These are phyloP conservation scores for Pammene fasciana DNA, from an alignment of 2,888 invertebrate species.

Conservation along the genomic window DNA sequence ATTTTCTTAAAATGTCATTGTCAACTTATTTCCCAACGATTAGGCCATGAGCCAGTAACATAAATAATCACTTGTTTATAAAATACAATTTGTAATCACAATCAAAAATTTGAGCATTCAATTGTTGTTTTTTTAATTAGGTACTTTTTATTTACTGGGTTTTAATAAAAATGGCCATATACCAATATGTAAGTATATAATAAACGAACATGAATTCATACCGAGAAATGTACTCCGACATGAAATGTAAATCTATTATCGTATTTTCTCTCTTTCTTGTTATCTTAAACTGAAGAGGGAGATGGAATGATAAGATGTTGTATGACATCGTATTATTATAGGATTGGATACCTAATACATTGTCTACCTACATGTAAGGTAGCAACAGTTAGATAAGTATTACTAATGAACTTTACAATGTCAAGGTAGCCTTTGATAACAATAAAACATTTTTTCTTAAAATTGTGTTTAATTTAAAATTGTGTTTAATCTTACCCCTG, in stretches of 20 bases:
- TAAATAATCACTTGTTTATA: slow-evolving; percentile 8
- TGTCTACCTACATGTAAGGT: slow-evolving; percentile 25
- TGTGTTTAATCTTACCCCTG: not conserved
- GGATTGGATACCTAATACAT: not conserved
- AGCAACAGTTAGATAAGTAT: slow-evolving; percentile 53
- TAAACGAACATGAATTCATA: not conserved
- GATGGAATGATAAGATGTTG: not conserved
- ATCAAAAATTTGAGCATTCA: not conserved
- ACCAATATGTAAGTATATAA: not conserved
- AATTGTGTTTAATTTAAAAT: slow-evolving; percentile 43
- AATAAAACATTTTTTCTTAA: slow-evolving; percentile 57
- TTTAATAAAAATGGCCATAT: not conserved
- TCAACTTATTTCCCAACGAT: slow-evolving; percentile 22
- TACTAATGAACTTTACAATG: slow-evolving; percentile 55
- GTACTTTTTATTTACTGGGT: too few relatives aligned
- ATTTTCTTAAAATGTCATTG: slow-evolving; percentile 20
- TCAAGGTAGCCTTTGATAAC: slow-evolving; percentile 56
- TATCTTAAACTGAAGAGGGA: not conserved
- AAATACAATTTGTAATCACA: not conserved
- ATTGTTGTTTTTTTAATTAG: too few relatives aligned
- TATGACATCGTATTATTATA: not conserved
- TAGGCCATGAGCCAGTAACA: slow-evolving; percentile 18
- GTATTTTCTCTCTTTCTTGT: not conserved
- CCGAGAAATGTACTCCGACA: too few relatives aligned
- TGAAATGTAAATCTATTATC: not conserved